Evolutionary conservation across 1,140 invertebrate genomes (phyloP), one percentile per base, ranked within the genome.

Genomic region (Dufourea novaeangliae): DNA sequence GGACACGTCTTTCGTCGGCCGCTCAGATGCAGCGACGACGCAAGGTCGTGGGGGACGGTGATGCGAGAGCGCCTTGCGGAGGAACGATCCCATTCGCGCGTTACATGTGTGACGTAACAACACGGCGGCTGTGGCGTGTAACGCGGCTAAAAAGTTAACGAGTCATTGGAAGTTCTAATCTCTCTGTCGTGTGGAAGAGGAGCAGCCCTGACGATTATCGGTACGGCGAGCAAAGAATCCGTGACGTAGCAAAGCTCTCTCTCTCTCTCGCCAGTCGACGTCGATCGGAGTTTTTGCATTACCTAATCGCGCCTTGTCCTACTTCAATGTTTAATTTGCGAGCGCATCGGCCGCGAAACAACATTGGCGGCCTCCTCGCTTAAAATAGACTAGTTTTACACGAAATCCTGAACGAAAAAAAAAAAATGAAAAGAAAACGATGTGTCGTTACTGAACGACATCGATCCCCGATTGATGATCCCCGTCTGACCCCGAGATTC

Each of bases 71-170:
- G 29, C 2, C n/a, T n/a, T n/a, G n/a, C 12, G 37, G n/a, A 10
- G 54, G 54, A 68, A 32, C 17, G 73, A 20, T 29, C 12, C 37
- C 4, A 25, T 32, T 2, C n/a, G 37, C n/a, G n/a, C n/a, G n/a
- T n/a, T n/a, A 34, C 50, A 52, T 20, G 46, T 80, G 67, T 83
- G 62, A 83, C 81, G 78, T 66, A 80, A 77, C 32, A n/a, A n/a
- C n/a, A 17, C 25, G 50, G 63, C 7, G 50, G 25, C 44, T 29
- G 50, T 17, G 25, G 29, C 46, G n/a, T 54, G 61, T 39, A 44
- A 41, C 37, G 2, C 41, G 6, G 20, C 22, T 61, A 17, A 66
- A 74, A 63, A 82, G 29, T n/a, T 50, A 80, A 56, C 59, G 52
- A 75, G 39, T 80, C 73, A 73, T 76, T 69, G 50, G n/a, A n/a